These are phyloP conservation scores for Archaeoteleia sp. DNA, from an alignment of 2,888 invertebrate genomes.

Conservation along the genomic window DNA sequence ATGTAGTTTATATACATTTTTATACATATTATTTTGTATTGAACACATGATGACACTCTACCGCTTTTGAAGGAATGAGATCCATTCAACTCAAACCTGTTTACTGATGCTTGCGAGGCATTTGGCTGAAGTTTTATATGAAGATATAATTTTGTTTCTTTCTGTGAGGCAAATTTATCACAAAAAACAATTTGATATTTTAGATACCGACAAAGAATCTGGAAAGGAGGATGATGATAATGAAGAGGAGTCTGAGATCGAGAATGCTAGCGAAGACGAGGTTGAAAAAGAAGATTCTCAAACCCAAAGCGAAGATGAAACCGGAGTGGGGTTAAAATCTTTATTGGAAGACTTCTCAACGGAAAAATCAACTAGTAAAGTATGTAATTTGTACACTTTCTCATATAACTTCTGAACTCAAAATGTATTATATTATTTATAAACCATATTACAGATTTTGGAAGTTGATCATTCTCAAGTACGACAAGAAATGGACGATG, in stretches of 20 bases:
- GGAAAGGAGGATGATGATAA: conserved; percentile 67
- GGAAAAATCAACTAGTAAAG: conserved; percentile 61
- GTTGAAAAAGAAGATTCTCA: conserved; percentile 68
- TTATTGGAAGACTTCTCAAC: conserved; percentile 76
- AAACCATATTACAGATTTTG: conserved; percentile 28
- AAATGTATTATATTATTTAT: neutral
- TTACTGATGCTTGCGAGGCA: conserved; percentile 70
- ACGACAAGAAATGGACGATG: conserved; percentile 89
- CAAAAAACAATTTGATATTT: conserved; percentile 1
- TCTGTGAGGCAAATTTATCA: too few relatives aligned
- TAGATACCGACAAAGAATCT: conserved; percentile 66
- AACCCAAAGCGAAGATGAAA: conserved; percentile 72
- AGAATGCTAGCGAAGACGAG: conserved; percentile 69
- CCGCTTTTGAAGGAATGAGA: conserved; percentile 66
- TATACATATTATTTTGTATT: too few relatives aligned
- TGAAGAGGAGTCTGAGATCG: conserved; percentile 63
- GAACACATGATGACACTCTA: conserved; percentile 67
- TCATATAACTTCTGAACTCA: too few relatives aligned
- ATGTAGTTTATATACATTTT: too few relatives aligned
- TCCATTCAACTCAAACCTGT: conserved; percentile 65
- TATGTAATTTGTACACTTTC: too few relatives aligned
- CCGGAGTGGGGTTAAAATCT: conserved; percentile 78
- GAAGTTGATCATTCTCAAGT: conserved; percentile 71
- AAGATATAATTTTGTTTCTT: too few relatives aligned
- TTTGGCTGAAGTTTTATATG: conserved; percentile 74